Evolutionary conservation across 2,113 vertebrate species (phyloP).

Genomic region (Syngnathoides biaculeatus): DNA sequence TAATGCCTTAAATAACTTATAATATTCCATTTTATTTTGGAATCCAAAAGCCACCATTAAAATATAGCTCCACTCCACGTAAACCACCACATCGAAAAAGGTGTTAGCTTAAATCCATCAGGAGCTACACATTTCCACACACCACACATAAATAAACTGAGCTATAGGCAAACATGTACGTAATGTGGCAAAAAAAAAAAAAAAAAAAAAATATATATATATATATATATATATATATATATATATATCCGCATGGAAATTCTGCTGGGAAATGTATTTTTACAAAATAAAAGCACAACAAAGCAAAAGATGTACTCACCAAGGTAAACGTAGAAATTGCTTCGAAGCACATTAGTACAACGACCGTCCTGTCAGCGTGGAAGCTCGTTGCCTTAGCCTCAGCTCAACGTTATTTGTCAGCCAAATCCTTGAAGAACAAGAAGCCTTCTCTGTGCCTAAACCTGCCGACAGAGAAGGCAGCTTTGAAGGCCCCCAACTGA

Average conservation of each 20-base stretch:
- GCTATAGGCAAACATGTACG: neutral
- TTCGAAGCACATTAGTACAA: conserved; percentile 53
- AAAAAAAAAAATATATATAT: too few species aligned
- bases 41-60: neutral
- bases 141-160: neutral
- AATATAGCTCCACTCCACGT: neutral
- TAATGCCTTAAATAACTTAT: neutral
- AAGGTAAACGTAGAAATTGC: conserved; percentile 43
- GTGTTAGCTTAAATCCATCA: conserved; percentile 8
- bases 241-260: neutral
- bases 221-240: too few species aligned
- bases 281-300: conserved; percentile 27
- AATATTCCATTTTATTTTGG: neutral
- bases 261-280: conserved; percentile 16
- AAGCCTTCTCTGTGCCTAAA: conserved; percentile 77
- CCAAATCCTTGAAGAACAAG: conserved; percentile 78
- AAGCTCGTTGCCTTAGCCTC: conserved; percentile 63
- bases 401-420: conserved; percentile 75
- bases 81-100: neutral
- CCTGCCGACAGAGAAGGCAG: conserved; percentile 76
- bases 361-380: conserved; percentile 58
- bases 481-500: conserved; percentile 82
- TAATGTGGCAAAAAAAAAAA: neutral
- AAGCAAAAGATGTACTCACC: conserved; percentile 57
- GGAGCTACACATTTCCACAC: neutral